Percentiles rank a stretch among this genome's conserved stretches.
Conservation (phyloP, 2,113 vertebrate species). For the Periophthalmus modestus region DNA sequence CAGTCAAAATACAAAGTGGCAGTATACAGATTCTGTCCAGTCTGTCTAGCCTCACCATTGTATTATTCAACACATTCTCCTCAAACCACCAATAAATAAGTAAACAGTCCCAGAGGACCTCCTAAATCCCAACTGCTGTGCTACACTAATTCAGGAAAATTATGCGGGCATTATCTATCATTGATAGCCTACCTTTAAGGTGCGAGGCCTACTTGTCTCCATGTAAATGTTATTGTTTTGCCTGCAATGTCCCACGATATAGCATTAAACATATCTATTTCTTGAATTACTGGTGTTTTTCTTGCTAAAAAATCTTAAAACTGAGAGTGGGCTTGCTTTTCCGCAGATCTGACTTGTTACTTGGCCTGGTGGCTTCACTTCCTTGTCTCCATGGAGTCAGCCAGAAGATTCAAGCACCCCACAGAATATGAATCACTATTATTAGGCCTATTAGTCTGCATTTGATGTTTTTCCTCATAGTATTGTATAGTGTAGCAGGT, state of each 20-base stretch:
- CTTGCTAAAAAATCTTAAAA: too few species aligned
- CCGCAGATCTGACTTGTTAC: too few species aligned
- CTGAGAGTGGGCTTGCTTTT: too few species aligned
- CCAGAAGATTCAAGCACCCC: neutral
- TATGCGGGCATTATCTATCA: neutral
- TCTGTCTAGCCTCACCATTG: slow-evolving; percentile 57
- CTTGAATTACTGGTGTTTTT: too few species aligned
- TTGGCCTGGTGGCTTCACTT: too few species aligned
- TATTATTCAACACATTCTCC: slow-evolving; percentile 70
- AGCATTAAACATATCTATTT: too few species aligned
- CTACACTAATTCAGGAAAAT: slow-evolving; percentile 50
- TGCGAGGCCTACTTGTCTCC: too few species aligned
- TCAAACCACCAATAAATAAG: slow-evolving; percentile 69
- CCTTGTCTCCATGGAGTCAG: neutral
- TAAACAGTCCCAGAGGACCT: slow-evolving; percentile 52
- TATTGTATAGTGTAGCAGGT: neutral
- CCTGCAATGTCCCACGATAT: too few species aligned
- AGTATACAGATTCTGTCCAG: slow-evolving; percentile 46
- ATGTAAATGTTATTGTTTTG: too few species aligned
- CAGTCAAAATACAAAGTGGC: slow-evolving; percentile 11
- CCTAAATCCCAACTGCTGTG: slow-evolving; percentile 38
- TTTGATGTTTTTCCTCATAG: neutral
- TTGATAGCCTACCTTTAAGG: neutral
- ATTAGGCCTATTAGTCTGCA: neutral
- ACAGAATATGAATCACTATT: too few species aligned